Conservation (phyloP, 2,797 vertebrate species). For the Phataginus tricuspis region DNA sequence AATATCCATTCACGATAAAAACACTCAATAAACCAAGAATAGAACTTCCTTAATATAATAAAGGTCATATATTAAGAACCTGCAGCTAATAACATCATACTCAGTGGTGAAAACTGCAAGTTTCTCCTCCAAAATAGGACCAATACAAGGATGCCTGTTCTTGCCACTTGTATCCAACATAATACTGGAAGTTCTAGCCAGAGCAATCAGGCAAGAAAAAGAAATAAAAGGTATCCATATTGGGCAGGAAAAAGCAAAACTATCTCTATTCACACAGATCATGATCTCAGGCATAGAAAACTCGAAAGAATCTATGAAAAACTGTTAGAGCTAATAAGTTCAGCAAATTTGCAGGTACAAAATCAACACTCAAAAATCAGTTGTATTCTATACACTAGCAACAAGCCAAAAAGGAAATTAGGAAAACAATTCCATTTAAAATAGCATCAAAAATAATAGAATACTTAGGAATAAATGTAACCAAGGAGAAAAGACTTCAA, state of each 20-base stretch:
- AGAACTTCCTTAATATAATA: constrained; percentile 12
- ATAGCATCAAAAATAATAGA: constrained; percentile 42
- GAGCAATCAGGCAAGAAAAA: constrained; percentile 10
- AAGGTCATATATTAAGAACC: constrained; percentile 9
- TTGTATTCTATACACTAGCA: background rate
- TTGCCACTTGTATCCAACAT: background rate
- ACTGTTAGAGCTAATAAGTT: constrained; percentile 6
- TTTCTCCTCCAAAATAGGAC: constrained; percentile 23
- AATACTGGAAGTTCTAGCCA: constrained; percentile 4
- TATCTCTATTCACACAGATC: background rate
- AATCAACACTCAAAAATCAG: background rate
- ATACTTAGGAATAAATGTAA: constrained; percentile 38
- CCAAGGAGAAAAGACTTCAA: background rate
- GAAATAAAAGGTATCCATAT: background rate
- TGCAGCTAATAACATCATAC: background rate
- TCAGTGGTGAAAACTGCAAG: background rate
- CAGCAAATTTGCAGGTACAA: background rate
- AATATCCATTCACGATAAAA: constrained; percentile 45
- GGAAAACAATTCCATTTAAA: constrained; percentile 47
- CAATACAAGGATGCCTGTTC: background rate
- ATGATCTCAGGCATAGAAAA: background rate
- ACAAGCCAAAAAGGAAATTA: constrained; percentile 29
- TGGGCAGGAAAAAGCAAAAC: background rate
- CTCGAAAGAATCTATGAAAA: background rate
- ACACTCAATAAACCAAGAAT: background rate